Conservation (phyloP, 2,113 vertebrate species). For the Crocuta crocuta region DNA sequence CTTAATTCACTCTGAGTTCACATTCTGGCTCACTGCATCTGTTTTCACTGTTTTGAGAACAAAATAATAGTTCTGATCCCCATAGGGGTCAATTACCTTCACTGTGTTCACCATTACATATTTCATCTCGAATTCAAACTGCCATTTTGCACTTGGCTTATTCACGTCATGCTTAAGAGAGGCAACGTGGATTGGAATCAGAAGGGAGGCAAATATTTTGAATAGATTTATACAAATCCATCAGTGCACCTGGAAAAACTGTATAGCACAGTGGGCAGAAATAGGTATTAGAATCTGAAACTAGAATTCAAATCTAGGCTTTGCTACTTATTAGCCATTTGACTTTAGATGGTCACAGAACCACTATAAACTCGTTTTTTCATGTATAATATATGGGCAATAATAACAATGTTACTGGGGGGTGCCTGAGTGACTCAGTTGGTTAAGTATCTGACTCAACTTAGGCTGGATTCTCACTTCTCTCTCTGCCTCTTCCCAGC, state of each 20-base stretch:
- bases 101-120: neutral
- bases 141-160: neutral
- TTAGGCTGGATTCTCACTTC: too few species aligned
- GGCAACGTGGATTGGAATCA: neutral
- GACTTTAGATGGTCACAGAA: neutral
- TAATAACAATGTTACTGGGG: neutral
- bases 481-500: too few species aligned
- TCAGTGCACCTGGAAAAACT: slow-evolving; percentile 32
- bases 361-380: neutral
- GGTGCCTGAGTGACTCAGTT: too few species aligned
- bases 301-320: neutral
- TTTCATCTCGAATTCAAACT: neutral
- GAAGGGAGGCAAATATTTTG: neutral
- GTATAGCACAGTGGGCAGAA: neutral
- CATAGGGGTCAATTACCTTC: neutral
- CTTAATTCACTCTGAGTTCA: neutral
- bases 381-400: neutral
- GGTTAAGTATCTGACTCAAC: too few species aligned
- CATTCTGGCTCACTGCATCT: neutral
- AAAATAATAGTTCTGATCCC: neutral
- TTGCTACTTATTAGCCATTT: neutral
- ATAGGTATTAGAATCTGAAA: neutral
- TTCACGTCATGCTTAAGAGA: neutral
- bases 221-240: slow-evolving; percentile 30
- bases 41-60: slow-evolving; percentile 21